phyloP scores from a whole-genome alignment of 2,797 vertebrate genomes.

The Phoebastria nigripes region DNA sequence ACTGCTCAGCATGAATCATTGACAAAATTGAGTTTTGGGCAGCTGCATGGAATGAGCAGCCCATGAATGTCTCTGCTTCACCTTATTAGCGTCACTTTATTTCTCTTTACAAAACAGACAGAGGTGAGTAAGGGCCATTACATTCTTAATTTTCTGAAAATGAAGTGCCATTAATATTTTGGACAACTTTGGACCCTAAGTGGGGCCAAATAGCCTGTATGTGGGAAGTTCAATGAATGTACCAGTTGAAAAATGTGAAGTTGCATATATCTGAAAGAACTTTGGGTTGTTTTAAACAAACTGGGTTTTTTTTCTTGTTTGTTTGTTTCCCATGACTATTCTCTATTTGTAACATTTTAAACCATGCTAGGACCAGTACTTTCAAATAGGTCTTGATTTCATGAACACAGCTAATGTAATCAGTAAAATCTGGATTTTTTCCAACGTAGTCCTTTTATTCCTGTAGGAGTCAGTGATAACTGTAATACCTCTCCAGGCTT shows the following conservation, averaged over 20 bases:
- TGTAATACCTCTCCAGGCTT: neutral
- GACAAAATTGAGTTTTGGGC: neutral
- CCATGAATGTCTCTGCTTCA: neutral
- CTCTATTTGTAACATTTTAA: neutral
- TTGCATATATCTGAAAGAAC: neutral
- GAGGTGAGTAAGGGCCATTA: neutral
- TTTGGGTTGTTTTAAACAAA: neutral
- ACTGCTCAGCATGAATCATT: neutral
- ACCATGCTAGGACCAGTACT: neutral
- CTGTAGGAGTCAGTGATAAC: neutral
- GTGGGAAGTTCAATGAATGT: neutral
- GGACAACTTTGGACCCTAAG: neutral
- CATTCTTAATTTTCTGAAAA: neutral
- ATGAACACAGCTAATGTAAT: neutral
- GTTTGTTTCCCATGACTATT: neutral
- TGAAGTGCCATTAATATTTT: neutral
- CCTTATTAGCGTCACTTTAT: neutral
- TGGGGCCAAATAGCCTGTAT: neutral
- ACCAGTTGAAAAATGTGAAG: neutral
- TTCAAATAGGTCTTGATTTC: neutral
- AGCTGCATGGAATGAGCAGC: neutral
- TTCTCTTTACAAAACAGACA: neutral
- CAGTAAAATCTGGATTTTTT: neutral
- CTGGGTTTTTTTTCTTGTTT: fast-evolving
- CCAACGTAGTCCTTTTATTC: neutral